phyloP scores from a whole-genome alignment of 2,797 vertebrate species.

The Lagorchestes hirsutus region DNA sequence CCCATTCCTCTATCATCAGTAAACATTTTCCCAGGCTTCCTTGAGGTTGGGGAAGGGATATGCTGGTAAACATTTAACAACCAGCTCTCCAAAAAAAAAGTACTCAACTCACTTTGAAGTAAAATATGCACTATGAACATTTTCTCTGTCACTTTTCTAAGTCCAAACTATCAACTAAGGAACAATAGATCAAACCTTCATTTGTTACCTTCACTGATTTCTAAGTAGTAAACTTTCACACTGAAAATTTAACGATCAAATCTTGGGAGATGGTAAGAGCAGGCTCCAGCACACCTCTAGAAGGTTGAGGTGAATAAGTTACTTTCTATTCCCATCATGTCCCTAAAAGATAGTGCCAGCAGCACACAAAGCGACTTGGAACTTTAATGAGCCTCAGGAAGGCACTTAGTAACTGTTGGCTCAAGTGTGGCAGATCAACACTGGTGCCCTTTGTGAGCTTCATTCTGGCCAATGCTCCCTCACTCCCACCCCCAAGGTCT shows the following conservation, averaged over 20 bases:
- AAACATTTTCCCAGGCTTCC: not conserved
- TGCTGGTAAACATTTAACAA: not conserved
- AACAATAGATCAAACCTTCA: not conserved
- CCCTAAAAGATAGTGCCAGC: not conserved
- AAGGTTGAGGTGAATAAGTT: not conserved
- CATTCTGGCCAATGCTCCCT: not conserved
- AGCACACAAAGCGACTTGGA: not conserved
- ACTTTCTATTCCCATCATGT: not conserved
- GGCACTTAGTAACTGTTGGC: not conserved
- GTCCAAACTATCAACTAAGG: not conserved
- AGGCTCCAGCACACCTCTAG: not conserved
- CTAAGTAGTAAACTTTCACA: not conserved
- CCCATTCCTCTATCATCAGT: not conserved
- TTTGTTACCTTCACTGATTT: not conserved
- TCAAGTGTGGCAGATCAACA: fast-evolving
- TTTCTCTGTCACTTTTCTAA: not conserved
- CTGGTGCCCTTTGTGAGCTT: not conserved
- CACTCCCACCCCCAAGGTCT: not conserved
- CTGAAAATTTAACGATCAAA: not conserved
- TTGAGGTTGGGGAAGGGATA: not conserved
- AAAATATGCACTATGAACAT: not conserved
- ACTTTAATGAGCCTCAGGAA: not conserved
- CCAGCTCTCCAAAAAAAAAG: not conserved
- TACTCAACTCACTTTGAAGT: not conserved
- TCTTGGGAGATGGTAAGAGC: not conserved